Percentiles rank a stretch among this genome's conserved stretches.
These are phyloP conservation scores for Serripes groenlandicus DNA, from an alignment of 2,888 invertebrate species.

Conservation along the genomic window DNA sequence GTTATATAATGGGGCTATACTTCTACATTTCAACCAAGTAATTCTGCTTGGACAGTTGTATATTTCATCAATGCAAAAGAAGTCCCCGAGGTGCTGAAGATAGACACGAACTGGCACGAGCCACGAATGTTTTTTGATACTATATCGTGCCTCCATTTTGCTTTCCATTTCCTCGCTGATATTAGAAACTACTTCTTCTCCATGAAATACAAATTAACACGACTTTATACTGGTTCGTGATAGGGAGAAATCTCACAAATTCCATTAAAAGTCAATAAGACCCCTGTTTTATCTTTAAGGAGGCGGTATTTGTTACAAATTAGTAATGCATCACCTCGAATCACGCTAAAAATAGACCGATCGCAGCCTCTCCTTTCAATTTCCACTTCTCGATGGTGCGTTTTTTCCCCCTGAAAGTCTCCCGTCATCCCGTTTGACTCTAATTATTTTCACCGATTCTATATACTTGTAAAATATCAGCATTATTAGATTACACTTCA, in stretches of 20 bases:
- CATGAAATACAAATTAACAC: conserved; percentile 64
- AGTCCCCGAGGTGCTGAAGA: too few species aligned
- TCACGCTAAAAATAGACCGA: conserved; percentile 13
- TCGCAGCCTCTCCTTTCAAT: conserved; percentile 15
- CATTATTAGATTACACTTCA: conserved; percentile 56
- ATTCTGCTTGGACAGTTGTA: too few species aligned
- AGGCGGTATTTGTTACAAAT: conserved; percentile 67
- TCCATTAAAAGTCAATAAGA: conserved; percentile 69
- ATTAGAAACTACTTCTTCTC: conserved; percentile 64
- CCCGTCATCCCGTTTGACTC: conserved; percentile 44
- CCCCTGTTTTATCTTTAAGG: conserved; percentile 59
- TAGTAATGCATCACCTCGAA: conserved; percentile 63
- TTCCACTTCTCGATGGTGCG: background rate
- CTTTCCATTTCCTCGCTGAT: too few species aligned
- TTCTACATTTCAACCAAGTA: too few species aligned
- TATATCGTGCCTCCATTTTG: too few species aligned
- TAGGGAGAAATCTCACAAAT: conserved; percentile 48
- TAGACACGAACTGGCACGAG: too few species aligned
- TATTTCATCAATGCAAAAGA: too few species aligned
- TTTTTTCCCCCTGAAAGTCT: conserved; percentile 24
- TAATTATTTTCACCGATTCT: conserved; percentile 53
- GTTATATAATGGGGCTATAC: too few species aligned
- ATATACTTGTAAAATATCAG: conserved; percentile 46
- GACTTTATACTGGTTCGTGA: conserved; percentile 29
- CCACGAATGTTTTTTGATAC: too few species aligned